Evolutionary conservation across 2,113 vertebrate genomes (phyloP).

Genomic region (Lepus europaeus): DNA sequence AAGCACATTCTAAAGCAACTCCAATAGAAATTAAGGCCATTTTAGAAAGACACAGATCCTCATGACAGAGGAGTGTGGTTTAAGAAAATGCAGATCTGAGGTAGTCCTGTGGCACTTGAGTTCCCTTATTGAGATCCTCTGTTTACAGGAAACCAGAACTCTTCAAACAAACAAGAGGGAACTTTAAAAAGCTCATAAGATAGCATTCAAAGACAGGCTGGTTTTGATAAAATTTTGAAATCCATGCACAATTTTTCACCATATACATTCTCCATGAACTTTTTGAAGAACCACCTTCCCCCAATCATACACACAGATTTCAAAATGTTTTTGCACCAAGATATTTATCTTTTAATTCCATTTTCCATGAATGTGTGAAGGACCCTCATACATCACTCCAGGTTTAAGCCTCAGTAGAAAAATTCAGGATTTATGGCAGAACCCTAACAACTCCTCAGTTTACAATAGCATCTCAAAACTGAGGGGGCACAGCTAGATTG

Average conservation of each 20-base stretch:
- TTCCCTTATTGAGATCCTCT: not conserved
- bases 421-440: not conserved
- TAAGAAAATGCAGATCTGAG: not conserved
- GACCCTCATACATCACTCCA: not conserved
- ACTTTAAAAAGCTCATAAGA: too few species aligned
- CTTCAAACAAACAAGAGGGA: not conserved
- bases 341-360: too few species aligned
- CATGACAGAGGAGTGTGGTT: not conserved
- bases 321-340: too few species aligned
- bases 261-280: too few species aligned
- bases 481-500: not conserved
- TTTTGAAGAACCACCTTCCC: too few species aligned
- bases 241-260: too few species aligned
- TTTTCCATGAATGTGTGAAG: too few species aligned
- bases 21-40: not conserved
- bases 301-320: too few species aligned
- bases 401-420: not conserved
- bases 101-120: not conserved
- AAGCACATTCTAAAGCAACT: not conserved
- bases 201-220: too few species aligned
- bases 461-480: not conserved
- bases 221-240: too few species aligned
- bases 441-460: slow-evolving; percentile 37
- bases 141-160: not conserved
- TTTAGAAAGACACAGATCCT: not conserved